Evolutionary conservation across 2,888 invertebrate genomes (phyloP).

Genomic region (Spilosoma lubricipeda): DNA sequence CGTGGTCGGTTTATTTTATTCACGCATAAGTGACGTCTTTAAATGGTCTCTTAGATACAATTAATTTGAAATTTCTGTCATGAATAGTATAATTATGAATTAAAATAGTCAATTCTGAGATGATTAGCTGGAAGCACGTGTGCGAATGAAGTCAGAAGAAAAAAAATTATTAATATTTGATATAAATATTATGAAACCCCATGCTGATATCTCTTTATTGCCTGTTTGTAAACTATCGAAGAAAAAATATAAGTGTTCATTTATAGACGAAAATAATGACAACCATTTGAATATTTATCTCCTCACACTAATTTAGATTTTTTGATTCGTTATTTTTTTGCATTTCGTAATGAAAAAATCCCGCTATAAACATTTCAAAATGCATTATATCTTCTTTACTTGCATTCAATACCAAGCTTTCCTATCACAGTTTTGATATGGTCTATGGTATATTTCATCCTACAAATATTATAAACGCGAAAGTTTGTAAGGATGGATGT

Average conservation of each 20-base stretch:
- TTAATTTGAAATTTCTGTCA: background rate
- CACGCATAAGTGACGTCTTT: background rate
- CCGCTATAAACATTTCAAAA: no score
- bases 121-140: background rate
- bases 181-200: background rate
- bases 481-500: no score
- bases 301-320: background rate
- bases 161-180: background rate
- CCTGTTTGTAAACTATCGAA: background rate
- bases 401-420: background rate
- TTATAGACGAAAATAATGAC: background rate
- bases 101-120: no score
- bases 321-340: no score
- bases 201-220: background rate
- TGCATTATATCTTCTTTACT: no score
- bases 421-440: background rate
- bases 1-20: no score
- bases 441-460: no score
- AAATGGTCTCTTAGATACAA: background rate
- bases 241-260: background rate
- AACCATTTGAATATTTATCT: background rate
- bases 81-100: background rate
- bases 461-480: no score
- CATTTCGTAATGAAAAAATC: no score
- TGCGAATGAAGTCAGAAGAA: background rate